Evolutionary conservation across 30 jellyfish, hydroid and myxozoan genomes (phyloP).

Genomic region (Mastigias papua): DNA sequence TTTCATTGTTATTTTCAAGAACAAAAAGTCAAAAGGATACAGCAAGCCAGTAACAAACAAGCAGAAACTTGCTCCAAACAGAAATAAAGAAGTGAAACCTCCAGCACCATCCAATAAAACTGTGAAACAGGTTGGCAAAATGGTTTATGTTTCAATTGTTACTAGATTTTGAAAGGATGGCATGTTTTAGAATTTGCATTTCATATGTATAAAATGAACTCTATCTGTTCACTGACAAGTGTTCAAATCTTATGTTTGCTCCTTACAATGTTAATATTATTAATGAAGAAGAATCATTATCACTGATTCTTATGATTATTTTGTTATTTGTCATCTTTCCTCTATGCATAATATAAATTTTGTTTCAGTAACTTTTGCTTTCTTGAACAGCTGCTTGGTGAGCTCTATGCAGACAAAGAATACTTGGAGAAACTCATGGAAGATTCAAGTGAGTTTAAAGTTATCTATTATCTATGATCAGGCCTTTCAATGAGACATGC

Average conservation of each 20-base stretch:
- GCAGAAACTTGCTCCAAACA: conserved; percentile 66
- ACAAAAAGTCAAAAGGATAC: conserved; percentile 86
- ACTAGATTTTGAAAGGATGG: too few species aligned
- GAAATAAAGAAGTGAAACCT: conserved; percentile 84
- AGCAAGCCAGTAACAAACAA: conserved; percentile 82
- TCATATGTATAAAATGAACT: too few species aligned
- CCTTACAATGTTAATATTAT: too few species aligned
- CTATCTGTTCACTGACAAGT: too few species aligned
- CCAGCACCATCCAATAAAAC: conserved; percentile 96
- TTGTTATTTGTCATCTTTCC: too few species aligned
- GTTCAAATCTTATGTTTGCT: too few species aligned
- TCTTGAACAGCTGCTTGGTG: conserved; percentile 85
- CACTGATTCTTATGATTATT: too few species aligned
- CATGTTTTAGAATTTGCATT: too few species aligned
- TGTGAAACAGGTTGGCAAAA: conserved; percentile 76
- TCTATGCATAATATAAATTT: too few species aligned
- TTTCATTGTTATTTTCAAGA: conserved; percentile 11
- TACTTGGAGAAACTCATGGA: conserved; percentile 94
- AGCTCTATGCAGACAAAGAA: conserved; percentile 94
- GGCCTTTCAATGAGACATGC: too few species aligned
- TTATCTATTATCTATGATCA: background rate
- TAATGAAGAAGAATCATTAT: too few species aligned
- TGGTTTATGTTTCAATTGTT: too few species aligned
- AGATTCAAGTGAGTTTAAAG: conserved; percentile 73
- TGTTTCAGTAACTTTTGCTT: background rate